Base-by-base conservation (phyloP, 2,113 vertebrate species). In the Amphilophus citrinellus region DNA sequence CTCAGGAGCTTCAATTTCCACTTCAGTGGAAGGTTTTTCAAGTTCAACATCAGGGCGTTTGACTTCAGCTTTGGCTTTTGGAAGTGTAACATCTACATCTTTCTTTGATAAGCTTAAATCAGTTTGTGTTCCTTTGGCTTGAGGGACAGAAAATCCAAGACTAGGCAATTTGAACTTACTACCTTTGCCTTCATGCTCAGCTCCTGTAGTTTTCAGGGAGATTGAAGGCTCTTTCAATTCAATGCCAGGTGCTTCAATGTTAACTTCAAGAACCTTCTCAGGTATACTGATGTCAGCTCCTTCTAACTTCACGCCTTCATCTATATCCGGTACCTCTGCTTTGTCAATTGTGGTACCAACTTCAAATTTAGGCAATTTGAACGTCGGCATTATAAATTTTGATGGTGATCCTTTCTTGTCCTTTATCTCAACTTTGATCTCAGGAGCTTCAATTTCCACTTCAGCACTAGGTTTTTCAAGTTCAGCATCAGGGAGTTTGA, bases 91-190 rank as follows among this genome's bases (percentile, higher is more conserved):
- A 32, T 91, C 87, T 10, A 76, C 17, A 22, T 75, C 63, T 44
- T 47, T 80, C 18, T 82, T 88, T 8, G 81, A 75, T 9, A 71
- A 47, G 0, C 15, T 83, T 8, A 84, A n/a, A 20, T 91, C 92
- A 24, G 50, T 20, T 1, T 62, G 30, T 0, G 1, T 2, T 0
- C 17, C 61, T 20, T 62, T 62, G 2, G 30, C 0, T 61, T 10
- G 37, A 22, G 79, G 42, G 59, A 79, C 71, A 66, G 90, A 81
- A 4, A 93, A 66, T 2, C 86, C 88, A 50, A 93, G 32, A 35
- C 18, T 79, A 77, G 75, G 86, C 42, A 90, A 10, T 77, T 91
- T 89, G 8, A 82, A 82, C 2, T 50, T 73, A 9, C 20, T 73
- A 53, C 57, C 79, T 53, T 66, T 65, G 39, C 47, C 81, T 56